These are phyloP conservation scores for Cuculus canorus DNA, from an alignment of 2,797 vertebrate species.

Conservation along the genomic window DNA sequence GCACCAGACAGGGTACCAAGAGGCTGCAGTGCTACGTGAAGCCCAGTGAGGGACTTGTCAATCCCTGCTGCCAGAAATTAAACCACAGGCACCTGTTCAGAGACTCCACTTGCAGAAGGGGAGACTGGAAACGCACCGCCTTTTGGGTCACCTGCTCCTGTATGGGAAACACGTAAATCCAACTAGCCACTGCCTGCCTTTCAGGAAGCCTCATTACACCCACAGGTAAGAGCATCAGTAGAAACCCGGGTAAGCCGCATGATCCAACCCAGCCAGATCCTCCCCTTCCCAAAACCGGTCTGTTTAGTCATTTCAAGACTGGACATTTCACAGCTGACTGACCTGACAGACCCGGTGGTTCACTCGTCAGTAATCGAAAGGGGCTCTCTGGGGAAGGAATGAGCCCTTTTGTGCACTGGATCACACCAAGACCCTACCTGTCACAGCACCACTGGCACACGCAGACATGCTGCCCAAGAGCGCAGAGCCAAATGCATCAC, in stretches of 20 bases:
- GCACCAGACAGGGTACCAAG: background rate
- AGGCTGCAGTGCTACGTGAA: background rate
- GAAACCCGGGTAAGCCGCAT: background rate
- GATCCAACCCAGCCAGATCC: background rate
- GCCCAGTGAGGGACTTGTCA: background rate
- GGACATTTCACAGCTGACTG: background rate
- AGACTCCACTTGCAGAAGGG: background rate
- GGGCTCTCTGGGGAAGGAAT: background rate
- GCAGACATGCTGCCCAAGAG: background rate
- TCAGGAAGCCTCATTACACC: background rate
- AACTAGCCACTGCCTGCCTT: background rate
- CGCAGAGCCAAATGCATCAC: background rate
- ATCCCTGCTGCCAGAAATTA: background rate
- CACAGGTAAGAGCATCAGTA: background rate
- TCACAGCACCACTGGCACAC: rapidly evolving
- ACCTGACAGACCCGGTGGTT: background rate
- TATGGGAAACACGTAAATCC: background rate
- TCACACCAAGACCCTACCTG: background rate
- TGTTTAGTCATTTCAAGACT: background rate
- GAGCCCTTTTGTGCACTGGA: no score
- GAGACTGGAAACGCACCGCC: background rate
- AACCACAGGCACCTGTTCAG: background rate
- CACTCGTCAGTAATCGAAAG: rapidly evolving
- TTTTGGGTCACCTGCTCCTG: background rate
- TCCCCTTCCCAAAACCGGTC: background rate